Evolutionary conservation across 2,888 invertebrate species (phyloP), one percentile per base, ranked within the genome.

Genomic region (Parascotia fuliginaria): DNA sequence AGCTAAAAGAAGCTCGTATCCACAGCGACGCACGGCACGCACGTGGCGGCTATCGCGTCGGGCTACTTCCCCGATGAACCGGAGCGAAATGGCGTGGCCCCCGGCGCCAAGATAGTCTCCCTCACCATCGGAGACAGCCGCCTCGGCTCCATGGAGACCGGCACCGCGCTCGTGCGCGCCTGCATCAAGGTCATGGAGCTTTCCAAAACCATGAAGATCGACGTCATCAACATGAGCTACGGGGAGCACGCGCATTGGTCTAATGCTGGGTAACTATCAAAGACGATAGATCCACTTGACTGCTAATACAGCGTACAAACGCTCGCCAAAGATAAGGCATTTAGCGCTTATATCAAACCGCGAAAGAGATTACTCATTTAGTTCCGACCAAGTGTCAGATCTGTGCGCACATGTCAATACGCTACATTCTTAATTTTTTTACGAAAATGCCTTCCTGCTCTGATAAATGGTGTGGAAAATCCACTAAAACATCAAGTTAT

Each of bases 171-270:
- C 3, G 96, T 98, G 0, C 92, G 99, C 57, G 98, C 98, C 6
- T 98, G 98, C 93, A 96, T 97, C 66, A 95, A 96, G 83, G 93
- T 97, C 28, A 97, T 97, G 96, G 95, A 96, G 73, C 79, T 95
- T 12, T 93, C 93, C 36, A 92, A 94, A 65, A 85, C 75, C 0
- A 90, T 87, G 69, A 93, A 93, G 69, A 92, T 97, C 41, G 97
- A 99, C 79, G 95, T 99, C 0, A 97, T 99, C 65, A 99, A 99
- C 84, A 99, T 98, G 97, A 99, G 98, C 77, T 99, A 99, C 73
- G 99, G 99, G 0, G 99, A 99, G 87, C 97, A 97, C 72, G 95
- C 97, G 0, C 96, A 98, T 83, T 98, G 98, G 96, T 95, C 97
- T 1, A 96, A 97, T 83, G 89, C 96, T 5, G 98, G 99, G 97